phyloP scores from a whole-genome alignment of 2,797 vertebrate species.

The Microtus obscurus region DNA sequence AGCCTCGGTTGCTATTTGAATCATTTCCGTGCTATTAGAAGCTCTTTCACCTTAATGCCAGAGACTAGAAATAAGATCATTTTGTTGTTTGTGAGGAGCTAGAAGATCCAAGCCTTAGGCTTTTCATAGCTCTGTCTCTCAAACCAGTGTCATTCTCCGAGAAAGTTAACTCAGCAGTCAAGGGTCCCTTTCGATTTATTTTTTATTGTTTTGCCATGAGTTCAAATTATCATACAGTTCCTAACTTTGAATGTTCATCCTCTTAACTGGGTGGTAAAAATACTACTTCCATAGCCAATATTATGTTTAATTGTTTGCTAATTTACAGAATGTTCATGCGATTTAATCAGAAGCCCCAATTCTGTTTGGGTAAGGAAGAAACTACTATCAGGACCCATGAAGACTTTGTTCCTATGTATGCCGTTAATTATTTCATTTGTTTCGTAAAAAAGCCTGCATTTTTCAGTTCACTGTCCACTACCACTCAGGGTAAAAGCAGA shows the following conservation, averaged over 20 bases:
- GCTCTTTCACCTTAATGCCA: neutral
- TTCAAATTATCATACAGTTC: neutral
- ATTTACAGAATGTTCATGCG: neutral
- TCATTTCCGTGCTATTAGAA: neutral
- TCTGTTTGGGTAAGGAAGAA: neutral
- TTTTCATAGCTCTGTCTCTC: neutral
- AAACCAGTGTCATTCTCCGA: neutral
- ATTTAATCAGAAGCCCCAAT: slow-evolving; percentile 12
- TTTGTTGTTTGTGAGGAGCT: neutral
- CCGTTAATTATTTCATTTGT: slow-evolving; percentile 70
- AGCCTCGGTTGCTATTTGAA: neutral
- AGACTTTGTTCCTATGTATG: neutral
- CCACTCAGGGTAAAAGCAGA: slow-evolving; percentile 58
- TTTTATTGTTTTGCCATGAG: neutral
- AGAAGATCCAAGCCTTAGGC: neutral
- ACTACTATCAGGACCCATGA: neutral
- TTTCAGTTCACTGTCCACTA: slow-evolving; percentile 63
- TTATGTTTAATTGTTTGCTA: slow-evolving; percentile 2
- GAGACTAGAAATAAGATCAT: neutral
- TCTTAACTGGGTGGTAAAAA: neutral
- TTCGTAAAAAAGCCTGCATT: slow-evolving; percentile 55
- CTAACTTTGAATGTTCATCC: neutral
- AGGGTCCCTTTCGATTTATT: neutral
- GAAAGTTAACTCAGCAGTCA: neutral
- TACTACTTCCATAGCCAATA: neutral